Evolutionary conservation across 1,140 invertebrate species (phyloP).

Genomic region (Colletes latitarsis): DNA sequence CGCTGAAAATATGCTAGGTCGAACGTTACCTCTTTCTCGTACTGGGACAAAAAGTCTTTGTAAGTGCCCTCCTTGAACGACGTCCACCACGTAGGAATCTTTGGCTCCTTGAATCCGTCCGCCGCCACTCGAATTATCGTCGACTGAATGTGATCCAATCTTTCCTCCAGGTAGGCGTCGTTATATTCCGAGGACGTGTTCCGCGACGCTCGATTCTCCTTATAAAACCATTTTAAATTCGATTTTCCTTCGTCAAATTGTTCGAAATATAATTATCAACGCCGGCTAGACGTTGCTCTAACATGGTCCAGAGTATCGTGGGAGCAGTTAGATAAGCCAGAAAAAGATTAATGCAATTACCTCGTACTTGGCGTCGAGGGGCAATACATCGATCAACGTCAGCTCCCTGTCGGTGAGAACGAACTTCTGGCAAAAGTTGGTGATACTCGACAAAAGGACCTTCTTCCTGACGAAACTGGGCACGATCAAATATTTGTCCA

Average conservation of each 20-base stretch:
- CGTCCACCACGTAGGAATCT: constrained; percentile 73
- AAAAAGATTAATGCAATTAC: constrained; percentile 25
- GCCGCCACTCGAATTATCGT: constrained; percentile 58
- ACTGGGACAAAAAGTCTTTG: constrained; percentile 68
- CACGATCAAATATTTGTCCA: constrained; percentile 75
- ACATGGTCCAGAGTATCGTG: too few species aligned
- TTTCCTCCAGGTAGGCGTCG: constrained; percentile 67
- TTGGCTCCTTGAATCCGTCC: constrained; percentile 63
- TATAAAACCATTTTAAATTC: too few species aligned
- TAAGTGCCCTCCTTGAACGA: constrained; percentile 72
- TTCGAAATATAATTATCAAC: too few species aligned
- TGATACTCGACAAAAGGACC: constrained; percentile 68
- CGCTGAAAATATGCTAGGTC: background rate
- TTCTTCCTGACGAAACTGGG: constrained; percentile 72
- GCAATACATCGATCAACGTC: constrained; percentile 63
- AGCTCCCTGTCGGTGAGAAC: constrained; percentile 43
- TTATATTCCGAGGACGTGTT: background rate
- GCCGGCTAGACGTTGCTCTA: too few species aligned
- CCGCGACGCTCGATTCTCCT: background rate
- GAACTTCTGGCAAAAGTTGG: constrained; percentile 73
- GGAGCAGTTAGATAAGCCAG: too few species aligned
- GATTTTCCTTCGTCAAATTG: too few species aligned
- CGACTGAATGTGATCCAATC: constrained; percentile 53
- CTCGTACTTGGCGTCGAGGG: constrained; percentile 53
- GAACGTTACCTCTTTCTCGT: constrained; percentile 62